Percentiles rank a stretch among this genome's conserved stretches.
Conservation (phyloP, 2,888 invertebrate genomes). For the Tillus elongatus region DNA sequence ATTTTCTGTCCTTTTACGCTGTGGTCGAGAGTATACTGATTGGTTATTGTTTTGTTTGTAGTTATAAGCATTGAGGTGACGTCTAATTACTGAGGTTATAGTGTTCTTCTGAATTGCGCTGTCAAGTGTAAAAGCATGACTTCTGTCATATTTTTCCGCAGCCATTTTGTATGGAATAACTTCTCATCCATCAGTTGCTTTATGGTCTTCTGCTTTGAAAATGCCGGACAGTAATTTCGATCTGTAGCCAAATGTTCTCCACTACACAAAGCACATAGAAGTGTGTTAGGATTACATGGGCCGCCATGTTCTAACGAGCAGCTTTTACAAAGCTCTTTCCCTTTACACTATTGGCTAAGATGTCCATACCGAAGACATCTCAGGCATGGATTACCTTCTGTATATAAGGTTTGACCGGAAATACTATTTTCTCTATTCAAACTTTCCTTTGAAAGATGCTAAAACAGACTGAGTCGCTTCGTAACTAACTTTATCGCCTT, state of each 20-base stretch:
- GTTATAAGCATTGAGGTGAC: too few species aligned
- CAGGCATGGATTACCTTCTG: background rate
- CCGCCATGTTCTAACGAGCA: background rate
- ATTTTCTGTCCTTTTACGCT: too few species aligned
- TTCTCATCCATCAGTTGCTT: background rate
- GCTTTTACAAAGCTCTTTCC: background rate
- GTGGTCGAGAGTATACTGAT: too few species aligned
- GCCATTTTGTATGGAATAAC: background rate
- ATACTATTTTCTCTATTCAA: constrained; percentile 1
- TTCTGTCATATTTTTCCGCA: background rate
- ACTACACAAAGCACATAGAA: background rate
- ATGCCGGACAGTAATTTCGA: background rate
- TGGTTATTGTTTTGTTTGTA: too few species aligned
- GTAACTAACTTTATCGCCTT: background rate
- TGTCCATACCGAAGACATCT: constrained; percentile 1
- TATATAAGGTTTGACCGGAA: background rate
- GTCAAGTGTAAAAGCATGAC: too few species aligned
- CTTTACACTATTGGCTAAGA: background rate
- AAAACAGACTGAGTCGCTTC: background rate
- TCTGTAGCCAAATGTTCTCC: background rate
- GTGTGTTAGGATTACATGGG: too few species aligned
- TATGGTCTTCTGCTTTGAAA: background rate
- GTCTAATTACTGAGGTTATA: too few species aligned
- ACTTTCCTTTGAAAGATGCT: constrained; percentile 2
- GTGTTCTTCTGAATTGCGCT: too few species aligned